Percentiles rank a stretch among this genome's conserved stretches.
phyloP scores from a whole-genome alignment of 2,113 vertebrate species.

The Puffinus mauretanicus region DNA sequence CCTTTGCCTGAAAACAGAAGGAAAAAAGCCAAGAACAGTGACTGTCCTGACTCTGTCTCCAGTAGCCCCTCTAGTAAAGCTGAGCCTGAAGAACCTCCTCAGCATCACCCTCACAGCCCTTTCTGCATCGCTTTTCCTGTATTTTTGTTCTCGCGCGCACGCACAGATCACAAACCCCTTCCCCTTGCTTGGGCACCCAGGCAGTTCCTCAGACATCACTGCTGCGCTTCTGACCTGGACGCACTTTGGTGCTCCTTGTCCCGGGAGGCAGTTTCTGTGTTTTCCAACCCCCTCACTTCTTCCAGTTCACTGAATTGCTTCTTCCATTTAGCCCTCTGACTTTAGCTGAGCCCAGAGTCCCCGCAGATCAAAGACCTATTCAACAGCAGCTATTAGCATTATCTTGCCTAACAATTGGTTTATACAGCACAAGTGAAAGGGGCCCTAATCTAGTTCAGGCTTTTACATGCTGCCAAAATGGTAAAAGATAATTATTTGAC shows the following conservation, averaged over 20 bases:
- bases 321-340: neutral
- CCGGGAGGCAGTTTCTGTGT: neutral
- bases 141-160: rapidly evolving
- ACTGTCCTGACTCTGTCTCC: neutral
- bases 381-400: neutral
- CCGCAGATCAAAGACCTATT: neutral
- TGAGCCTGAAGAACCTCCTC: neutral
- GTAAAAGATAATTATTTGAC: neutral
- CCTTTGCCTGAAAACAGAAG: neutral
- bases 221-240: neutral
- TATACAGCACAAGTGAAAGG: neutral
- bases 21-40: neutral
- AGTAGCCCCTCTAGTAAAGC: neutral
- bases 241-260: neutral
- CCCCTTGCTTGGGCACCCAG: neutral
- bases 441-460: neutral
- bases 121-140: neutral
- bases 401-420: neutral
- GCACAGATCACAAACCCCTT: neutral
- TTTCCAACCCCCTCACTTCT: neutral
- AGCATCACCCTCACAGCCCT: neutral
- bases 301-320: neutral
- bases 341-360: neutral
- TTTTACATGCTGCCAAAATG: neutral
- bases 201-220: neutral